phyloP scores from a whole-genome alignment of 2,113 vertebrate genomes.

The Podarcis cretensis region DNA sequence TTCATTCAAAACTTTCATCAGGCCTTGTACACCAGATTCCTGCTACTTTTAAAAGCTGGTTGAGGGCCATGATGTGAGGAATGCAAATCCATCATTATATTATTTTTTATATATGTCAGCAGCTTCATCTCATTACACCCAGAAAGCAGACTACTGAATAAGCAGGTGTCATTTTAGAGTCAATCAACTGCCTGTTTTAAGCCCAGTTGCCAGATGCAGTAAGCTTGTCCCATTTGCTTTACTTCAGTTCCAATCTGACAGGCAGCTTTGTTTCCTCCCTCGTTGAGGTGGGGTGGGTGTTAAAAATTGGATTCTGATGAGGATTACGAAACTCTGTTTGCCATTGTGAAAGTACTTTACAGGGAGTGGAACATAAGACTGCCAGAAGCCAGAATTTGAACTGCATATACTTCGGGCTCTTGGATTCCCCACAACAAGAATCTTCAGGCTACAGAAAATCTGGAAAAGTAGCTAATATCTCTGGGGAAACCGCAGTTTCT shows the following conservation, averaged over 20 bases:
- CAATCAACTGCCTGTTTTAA: neutral
- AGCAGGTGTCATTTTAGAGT: conserved; percentile 5
- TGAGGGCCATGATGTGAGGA: neutral
- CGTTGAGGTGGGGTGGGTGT: neutral
- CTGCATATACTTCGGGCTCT: neutral
- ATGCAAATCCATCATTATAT: neutral
- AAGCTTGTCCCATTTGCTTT: conserved; percentile 8
- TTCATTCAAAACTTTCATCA: neutral
- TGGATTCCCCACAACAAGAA: neutral
- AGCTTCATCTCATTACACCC: fast-evolving
- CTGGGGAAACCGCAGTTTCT: neutral
- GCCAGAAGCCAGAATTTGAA: neutral
- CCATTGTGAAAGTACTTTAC: too few relatives aligned
- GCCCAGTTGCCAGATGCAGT: neutral
- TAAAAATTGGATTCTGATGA: too few relatives aligned
- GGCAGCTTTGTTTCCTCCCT: neutral
- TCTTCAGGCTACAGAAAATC: neutral
- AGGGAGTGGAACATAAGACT: neutral
- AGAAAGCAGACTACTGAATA: neutral
- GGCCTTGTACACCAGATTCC: neutral
- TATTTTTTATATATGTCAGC: neutral
- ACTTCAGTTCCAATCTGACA: neutral
- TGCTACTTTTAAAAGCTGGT: neutral
- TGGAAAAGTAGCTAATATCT: too few relatives aligned
- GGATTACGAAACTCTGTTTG: too few relatives aligned